These are phyloP conservation scores for Drosophila mauritiana DNA, from an alignment of 1,140 invertebrate genomes.

Conservation along the genomic window DNA sequence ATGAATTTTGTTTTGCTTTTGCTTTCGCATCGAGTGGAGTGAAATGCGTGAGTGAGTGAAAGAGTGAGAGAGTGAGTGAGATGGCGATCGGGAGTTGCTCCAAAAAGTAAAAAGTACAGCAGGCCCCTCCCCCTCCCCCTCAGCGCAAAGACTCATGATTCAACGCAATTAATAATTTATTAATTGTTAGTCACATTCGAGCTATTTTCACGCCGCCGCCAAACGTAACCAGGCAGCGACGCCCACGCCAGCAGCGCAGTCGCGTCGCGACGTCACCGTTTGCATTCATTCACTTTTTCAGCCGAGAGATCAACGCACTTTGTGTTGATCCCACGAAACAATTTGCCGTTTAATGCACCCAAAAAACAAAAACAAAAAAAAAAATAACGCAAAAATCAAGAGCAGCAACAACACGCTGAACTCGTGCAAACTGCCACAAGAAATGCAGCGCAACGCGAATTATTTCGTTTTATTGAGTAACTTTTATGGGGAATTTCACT, in stretches of 20 bases:
- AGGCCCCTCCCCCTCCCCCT: not conserved
- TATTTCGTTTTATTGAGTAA: conserved; percentile 57
- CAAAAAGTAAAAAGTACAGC: conserved; percentile 7
- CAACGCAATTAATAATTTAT: conserved; percentile 65
- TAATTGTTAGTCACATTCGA: conserved; percentile 75
- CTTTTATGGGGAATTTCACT: conserved; percentile 58
- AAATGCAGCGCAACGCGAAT: conserved; percentile 53
- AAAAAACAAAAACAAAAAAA: conserved; percentile 35
- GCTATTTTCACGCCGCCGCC: conserved; percentile 63
- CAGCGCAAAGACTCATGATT: conserved; percentile 12
- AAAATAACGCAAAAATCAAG: conserved; percentile 39
- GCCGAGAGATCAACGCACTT: conserved; percentile 78
- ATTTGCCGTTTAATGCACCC: conserved; percentile 82
- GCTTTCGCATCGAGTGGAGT: conserved; percentile 74
- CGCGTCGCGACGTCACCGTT: conserved; percentile 47
- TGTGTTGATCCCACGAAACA: conserved; percentile 81
- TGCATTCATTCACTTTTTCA: conserved; percentile 77
- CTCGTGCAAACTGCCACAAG: conserved; percentile 42
- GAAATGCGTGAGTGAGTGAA: conserved; percentile 56
- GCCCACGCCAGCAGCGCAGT: conserved; percentile 18
- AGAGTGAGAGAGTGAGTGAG: conserved; percentile 5
- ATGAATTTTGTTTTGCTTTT: conserved; percentile 76
- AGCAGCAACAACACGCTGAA: conserved; percentile 35
- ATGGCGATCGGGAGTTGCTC: conserved; percentile 26
- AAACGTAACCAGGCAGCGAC: conserved; percentile 35